Base-by-base conservation (phyloP, 2,888 invertebrate genomes). In the Drosophila lutescens region DNA sequence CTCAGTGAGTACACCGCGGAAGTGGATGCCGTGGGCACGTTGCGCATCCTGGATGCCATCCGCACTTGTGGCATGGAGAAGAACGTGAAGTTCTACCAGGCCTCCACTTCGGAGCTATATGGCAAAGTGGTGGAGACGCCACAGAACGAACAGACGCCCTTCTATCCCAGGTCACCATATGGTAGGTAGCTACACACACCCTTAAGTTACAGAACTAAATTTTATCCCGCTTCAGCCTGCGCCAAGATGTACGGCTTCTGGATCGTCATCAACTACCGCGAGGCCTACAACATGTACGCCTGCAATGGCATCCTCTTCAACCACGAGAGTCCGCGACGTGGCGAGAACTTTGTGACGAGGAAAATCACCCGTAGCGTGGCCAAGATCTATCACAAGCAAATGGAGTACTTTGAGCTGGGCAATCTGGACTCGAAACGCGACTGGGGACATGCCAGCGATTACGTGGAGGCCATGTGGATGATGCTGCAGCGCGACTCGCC, bases 401-500 rank as follows among this genome's bases (percentile, higher is more conserved):
- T 98, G 91, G 95, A 97, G 70, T 94, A 93, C 71, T 92, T 99
- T 58, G 98, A 98, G 91, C 93, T 99, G 66, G 99, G 99, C 17
- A 98, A 98, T 91, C 93, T 99, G 88, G 98, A 99, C 92, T 96
- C 99, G 15, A 96, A 96, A 91, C 94, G 99, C 87, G 99, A 99
- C 92, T 99, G 99, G 99, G 99, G 99, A 7, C 98, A 98, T 92
- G 98, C 98, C 1, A 96, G 95, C 92, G 99, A 99, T 93, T 99
- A 98, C 91, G 97, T 99, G 8, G 97, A 98, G 96, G 99, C 99
- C 0, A 99, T 99, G 99, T 99, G 99, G 99, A 93, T 98, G 91
- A 99, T 99, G 98, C 94, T 99, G 15, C 99, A 99, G 91, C 96
- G 96, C 90, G 95, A 97, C 0, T 92, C 93, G 38, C 97, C 99